Percentiles rank a stretch among this genome's conserved stretches.
Evolutionary conservation across 2,113 vertebrate genomes (phyloP).

Genomic region (Leucopsar rothschildi): DNA sequence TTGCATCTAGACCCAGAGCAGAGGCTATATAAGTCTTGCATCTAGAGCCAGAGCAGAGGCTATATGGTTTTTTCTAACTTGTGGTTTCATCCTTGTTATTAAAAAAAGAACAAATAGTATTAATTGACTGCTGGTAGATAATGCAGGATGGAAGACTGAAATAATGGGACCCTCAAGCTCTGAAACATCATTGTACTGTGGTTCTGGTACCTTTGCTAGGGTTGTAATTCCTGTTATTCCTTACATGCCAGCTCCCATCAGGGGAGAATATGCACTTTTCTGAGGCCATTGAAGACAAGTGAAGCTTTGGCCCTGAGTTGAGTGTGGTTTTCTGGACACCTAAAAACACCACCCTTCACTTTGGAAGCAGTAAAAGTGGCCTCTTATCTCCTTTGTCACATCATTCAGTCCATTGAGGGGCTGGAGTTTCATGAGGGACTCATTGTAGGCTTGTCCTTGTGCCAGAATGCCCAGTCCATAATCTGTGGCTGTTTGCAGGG

Average conservation of each 20-base stretch:
- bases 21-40: background rate
- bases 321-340: background rate
- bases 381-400: background rate
- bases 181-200: background rate
- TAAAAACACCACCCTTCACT: background rate
- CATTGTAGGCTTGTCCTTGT: background rate
- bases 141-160: rapidly evolving
- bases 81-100: background rate
- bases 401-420: background rate
- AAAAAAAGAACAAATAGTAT: background rate
- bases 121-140: background rate
- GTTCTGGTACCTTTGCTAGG: background rate
- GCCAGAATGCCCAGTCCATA: background rate
- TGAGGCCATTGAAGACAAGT: background rate
- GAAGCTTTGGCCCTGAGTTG: background rate
- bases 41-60: background rate
- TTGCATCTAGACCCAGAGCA: background rate
- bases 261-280: background rate
- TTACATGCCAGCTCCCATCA: background rate
- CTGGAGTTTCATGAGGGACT: background rate
- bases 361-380: background rate
- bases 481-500: background rate
- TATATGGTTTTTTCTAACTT: background rate
- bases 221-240: background rate
- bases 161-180: background rate